Conservation (phyloP, 2,113 vertebrate species). For the Tupaia chinensis region DNA sequence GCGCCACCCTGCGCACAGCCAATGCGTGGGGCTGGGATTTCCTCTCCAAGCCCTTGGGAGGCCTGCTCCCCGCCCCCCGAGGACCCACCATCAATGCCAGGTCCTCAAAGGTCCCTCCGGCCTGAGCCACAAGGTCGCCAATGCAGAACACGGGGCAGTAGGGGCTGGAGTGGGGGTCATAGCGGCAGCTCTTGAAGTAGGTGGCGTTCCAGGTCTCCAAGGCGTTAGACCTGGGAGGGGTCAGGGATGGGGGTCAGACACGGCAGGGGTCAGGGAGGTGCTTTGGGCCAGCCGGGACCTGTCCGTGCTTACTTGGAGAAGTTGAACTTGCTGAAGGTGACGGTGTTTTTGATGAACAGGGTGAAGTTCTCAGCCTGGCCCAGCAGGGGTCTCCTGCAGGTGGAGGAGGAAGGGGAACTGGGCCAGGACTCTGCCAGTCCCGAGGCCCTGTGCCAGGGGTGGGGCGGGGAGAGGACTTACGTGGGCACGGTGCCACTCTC, state of each 20-base stretch:
- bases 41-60: neutral
- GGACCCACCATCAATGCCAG: conserved; percentile 82
- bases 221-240: conserved; percentile 82
- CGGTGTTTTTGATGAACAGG: conserved; percentile 87
- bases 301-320: conserved; percentile 85
- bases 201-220: conserved; percentile 82
- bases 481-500: conserved; percentile 77
- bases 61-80: neutral
- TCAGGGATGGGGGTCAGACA: neutral
- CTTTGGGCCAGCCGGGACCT: neutral
- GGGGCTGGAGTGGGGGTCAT: conserved; percentile 75
- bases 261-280: neutral
- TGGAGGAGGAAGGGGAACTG: neutral
- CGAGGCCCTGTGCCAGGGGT: neutral
- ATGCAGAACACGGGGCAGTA: conserved; percentile 87
- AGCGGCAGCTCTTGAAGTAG: conserved; percentile 87
- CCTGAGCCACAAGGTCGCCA: conserved; percentile 82
- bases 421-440: neutral
- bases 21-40: fast-evolving
- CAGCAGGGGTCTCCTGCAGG: conserved; percentile 85
- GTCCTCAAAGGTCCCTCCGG: conserved; percentile 85
- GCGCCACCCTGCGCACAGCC: conserved; percentile 84
- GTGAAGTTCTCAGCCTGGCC: conserved; percentile 86
- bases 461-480: conserved; percentile 63
- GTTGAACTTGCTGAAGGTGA: conserved; percentile 89